These are phyloP conservation scores for Forbesichthys papilliferus DNA, from an alignment of 2,113 vertebrate genomes.

Conservation along the genomic window DNA sequence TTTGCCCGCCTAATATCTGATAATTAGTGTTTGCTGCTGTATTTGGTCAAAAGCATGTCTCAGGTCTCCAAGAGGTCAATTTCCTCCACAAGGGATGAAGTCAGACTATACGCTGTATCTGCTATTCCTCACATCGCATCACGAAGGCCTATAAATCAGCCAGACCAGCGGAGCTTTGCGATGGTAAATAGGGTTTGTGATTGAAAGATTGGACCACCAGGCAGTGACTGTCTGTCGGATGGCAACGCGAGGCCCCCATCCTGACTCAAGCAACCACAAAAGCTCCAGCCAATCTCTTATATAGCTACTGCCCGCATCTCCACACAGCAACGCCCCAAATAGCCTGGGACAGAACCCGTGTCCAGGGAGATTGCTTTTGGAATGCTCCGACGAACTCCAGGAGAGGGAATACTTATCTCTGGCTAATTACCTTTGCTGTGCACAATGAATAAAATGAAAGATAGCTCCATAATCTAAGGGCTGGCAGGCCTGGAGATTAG, in stretches of 20 bases:
- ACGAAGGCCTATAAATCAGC: conserved; percentile 49
- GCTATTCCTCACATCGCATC: conserved; percentile 45
- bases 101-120: conserved; percentile 42
- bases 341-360: conserved; percentile 53
- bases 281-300: conserved; percentile 23
- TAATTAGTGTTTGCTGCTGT: no score
- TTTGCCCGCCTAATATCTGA: no score
- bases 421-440: conserved; percentile 70
- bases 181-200: conserved; percentile 70
- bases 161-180: conserved; percentile 67
- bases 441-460: conserved; percentile 76
- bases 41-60: conserved; percentile 7
- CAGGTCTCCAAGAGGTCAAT: conserved; percentile 21
- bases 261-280: conserved; percentile 58
- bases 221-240: conserved; percentile 57
- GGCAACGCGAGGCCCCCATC: conserved; percentile 47
- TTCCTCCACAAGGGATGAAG: conserved; percentile 24
- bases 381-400: conserved; percentile 48
- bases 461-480: conserved; percentile 69
- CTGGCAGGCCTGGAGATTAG: conserved; percentile 66
- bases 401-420: conserved; percentile 70
- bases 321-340: conserved; percentile 51
- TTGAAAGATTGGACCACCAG: conserved; percentile 72
- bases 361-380: conserved; percentile 65
- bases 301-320: conserved; percentile 34